Conservation (phyloP, 2,113 vertebrate species). For the Galemys pyrenaicus region DNA sequence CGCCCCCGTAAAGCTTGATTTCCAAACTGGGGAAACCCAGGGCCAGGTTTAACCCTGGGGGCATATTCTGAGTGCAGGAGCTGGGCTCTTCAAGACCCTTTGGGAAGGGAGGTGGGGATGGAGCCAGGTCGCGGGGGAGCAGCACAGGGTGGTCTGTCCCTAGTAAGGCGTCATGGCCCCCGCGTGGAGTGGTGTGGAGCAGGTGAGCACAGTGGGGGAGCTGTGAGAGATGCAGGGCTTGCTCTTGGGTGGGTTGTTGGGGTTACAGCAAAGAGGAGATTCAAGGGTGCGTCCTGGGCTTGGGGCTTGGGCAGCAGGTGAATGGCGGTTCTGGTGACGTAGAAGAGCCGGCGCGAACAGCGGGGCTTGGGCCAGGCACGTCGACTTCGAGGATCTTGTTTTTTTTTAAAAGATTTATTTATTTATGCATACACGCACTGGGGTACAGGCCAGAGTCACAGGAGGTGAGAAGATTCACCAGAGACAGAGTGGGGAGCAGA, state of each 20-base stretch:
- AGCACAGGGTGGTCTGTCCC: neutral
- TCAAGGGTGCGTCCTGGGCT: neutral
- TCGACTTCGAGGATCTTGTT: neutral
- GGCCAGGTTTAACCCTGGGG: neutral
- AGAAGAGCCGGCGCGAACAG: no score
- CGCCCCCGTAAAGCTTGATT: constrained; percentile 12
- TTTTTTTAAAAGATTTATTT: no score
- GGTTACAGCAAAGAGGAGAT: neutral
- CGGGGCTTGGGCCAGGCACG: neutral
- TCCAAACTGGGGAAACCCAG: neutral
- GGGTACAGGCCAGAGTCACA: no score
- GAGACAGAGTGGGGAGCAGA: no score
- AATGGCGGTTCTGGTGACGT: neutral
- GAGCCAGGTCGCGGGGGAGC: neutral
- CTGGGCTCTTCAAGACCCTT: neutral
- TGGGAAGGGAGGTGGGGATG: neutral
- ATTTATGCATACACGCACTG: no score
- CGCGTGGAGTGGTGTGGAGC: neutral
- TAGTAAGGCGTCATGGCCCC: neutral
- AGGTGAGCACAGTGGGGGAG: neutral
- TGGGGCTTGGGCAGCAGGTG: neutral
- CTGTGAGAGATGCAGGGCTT: neutral
- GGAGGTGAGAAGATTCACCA: no score
- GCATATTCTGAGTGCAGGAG: neutral
- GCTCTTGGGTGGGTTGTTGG: neutral